phyloP scores from a whole-genome alignment of 1,140 invertebrate genomes.

The Tribolium castaneum region DNA sequence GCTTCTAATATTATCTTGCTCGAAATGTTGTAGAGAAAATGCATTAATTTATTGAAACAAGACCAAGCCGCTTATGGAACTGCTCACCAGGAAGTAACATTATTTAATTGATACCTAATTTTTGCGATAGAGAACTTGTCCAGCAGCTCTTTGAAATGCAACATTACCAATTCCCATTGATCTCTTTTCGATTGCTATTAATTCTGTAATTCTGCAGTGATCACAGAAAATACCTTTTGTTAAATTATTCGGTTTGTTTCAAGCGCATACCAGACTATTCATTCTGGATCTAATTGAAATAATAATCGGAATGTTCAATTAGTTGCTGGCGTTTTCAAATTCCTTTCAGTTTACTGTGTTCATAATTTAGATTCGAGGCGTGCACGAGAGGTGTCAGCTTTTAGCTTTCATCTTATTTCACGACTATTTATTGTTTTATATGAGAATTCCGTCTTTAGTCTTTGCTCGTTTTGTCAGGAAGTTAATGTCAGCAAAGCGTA shows the following conservation, averaged over 20 bases:
- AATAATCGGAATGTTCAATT: background rate
- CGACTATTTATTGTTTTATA: background rate
- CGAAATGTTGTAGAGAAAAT: too few species aligned
- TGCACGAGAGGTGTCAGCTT: background rate
- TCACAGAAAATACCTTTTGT: background rate
- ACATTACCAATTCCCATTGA: background rate
- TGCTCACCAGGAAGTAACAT: background rate
- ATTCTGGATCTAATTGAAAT: background rate
- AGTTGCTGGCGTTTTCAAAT: background rate
- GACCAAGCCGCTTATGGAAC: background rate
- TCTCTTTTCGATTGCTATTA: background rate
- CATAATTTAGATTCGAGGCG: background rate
- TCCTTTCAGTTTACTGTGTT: background rate
- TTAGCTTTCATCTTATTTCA: background rate
- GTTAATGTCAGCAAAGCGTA: background rate
- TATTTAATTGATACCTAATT: background rate
- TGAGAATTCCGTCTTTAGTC: background rate
- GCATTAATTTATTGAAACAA: background rate
- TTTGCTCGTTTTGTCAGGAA: background rate
- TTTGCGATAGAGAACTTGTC: background rate
- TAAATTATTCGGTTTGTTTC: background rate
- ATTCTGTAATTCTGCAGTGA: background rate
- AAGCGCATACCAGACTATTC: background rate
- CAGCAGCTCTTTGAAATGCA: background rate
- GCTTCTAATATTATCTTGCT: too few species aligned